Evolutionary conservation across 2,797 vertebrate genomes (phyloP).

Genomic region (Xyrichtys novacula): DNA sequence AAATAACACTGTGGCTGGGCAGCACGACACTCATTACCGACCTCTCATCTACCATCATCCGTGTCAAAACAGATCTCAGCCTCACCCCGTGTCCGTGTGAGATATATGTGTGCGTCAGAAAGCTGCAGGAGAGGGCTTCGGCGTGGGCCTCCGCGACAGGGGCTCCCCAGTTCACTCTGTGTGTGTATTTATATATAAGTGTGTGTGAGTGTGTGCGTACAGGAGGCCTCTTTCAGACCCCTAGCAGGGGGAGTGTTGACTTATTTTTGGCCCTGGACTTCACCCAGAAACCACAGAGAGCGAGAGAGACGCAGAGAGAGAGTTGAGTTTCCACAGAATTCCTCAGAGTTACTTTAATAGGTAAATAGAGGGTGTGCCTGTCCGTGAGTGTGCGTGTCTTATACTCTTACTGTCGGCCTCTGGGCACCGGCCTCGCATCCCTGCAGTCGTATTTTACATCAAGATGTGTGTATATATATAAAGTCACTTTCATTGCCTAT

Average conservation of each 20-base stretch:
- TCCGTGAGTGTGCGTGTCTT: conserved; percentile 24
- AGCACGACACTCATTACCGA: conserved; percentile 49
- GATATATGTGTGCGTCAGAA: conserved; percentile 50
- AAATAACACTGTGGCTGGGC: conserved; percentile 50
- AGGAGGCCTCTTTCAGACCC: conserved; percentile 81
- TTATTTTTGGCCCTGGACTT: conserved; percentile 80
- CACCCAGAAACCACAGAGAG: conserved; percentile 78
- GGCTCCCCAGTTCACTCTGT: conserved; percentile 69
- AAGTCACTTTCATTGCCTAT: conserved; percentile 5
- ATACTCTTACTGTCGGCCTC: conserved; percentile 76
- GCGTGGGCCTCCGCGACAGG: conserved; percentile 66
- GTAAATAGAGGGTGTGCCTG: conserved; percentile 75
- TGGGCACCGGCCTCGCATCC: conserved; percentile 20
- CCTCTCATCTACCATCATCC: conserved; percentile 65
- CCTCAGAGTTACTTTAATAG: conserved; percentile 75
- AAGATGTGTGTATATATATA: conserved; percentile 31
- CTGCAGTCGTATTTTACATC: conserved; percentile 39
- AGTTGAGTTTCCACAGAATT: conserved; percentile 78
- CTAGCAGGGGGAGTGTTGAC: conserved; percentile 78
- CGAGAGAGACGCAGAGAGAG: conserved; percentile 50
- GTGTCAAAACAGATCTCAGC: conserved; percentile 53
- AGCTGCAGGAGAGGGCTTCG: conserved; percentile 43
- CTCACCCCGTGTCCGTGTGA: conserved; percentile 31
- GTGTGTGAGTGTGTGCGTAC: conserved; percentile 56
- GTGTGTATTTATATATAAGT: conserved; percentile 49